Evolutionary conservation across 1,140 invertebrate species (phyloP).

Genomic region (Drosophila arawakana): DNA sequence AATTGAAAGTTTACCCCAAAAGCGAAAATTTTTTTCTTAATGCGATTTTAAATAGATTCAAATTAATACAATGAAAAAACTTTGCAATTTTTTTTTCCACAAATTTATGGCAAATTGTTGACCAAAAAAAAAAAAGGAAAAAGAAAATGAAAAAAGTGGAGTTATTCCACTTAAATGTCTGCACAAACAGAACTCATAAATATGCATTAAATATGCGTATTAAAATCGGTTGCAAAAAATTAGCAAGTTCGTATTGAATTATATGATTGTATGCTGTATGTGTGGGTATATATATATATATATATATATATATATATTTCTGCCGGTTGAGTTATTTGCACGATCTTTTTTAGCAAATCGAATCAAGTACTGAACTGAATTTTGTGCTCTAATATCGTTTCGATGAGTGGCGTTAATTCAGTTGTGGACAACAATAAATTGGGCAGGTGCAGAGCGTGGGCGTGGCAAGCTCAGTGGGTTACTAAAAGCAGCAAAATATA

Average conservation of each 20-base stretch:
- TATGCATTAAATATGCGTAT: no score
- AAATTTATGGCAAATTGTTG: no score
- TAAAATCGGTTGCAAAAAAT: no score
- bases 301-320: not conserved
- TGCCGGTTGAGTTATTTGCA: not conserved
- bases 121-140: not conserved
- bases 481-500: not conserved
- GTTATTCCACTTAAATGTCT: not conserved
- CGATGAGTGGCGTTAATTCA: constrained; percentile 23
- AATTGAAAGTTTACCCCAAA: no score
- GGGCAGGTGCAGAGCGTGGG: not conserved
- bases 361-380: constrained; percentile 7
- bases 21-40: no score
- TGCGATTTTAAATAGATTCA: no score
- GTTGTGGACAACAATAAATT: constrained; percentile 9
- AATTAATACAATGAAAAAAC: no score
- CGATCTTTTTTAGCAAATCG: constrained; percentile 10
- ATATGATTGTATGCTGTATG: not conserved
- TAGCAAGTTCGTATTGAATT: no score
- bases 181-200: no score
- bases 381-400: not conserved
- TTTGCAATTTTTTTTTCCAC: no score
- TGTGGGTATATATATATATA: not conserved
- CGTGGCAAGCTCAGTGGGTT: not conserved
- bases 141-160: not conserved